Evolutionary conservation across 2,113 vertebrate genomes (phyloP), one percentile per base, ranked within the genome.

Genomic region (Platichthys stellatus): DNA sequence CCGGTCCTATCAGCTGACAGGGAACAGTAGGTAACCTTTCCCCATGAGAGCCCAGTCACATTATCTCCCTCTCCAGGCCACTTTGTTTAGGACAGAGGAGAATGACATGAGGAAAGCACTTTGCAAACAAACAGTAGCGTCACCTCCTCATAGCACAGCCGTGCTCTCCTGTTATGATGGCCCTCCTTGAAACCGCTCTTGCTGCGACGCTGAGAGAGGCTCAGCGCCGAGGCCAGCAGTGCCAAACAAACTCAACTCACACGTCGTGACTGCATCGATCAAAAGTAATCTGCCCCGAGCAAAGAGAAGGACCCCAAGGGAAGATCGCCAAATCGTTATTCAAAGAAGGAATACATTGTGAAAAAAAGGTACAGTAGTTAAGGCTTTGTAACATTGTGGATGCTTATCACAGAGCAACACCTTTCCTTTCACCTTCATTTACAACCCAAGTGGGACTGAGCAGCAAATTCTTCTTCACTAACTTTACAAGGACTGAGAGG

Each of bases 1-100:
- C 76, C 81, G 64, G 81, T 85, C 70, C 75, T 69, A 81, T 90
- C 74, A 72, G 83, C 83, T 75, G 78, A 69, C 75, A 60, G 80
- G 60, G 63, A 88, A 88, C 82, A 89, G 80, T 80, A 88, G 82
- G 90, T 92, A 90, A 92, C 86, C 90, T 90, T 91, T 90, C 51
- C 72, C 74, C 70, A 28, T 57, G 74, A 91, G 74, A 86, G 72
- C 67, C 56, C 74, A 49, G 56, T 63, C 74, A 80, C 61, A 91
- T 89, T 84, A 91, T 86, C 90, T 88, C 80, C 62, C 82, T 69
- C 84, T 85, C 60, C 76, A 80, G 74, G 51, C 43, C 58, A 62
- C 23, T 79, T 86, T 90, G 80, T 88, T 82, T 67, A 58, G 78
- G 78, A 76, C 76, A 74, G 49, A 85, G 28, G 80, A 88, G 72